A percentile compares a stretch with the other conserved stretches of the same genome.
phyloP scores from a whole-genome alignment of 2,797 vertebrate genomes.

The Taeniopygia guttata region DNA sequence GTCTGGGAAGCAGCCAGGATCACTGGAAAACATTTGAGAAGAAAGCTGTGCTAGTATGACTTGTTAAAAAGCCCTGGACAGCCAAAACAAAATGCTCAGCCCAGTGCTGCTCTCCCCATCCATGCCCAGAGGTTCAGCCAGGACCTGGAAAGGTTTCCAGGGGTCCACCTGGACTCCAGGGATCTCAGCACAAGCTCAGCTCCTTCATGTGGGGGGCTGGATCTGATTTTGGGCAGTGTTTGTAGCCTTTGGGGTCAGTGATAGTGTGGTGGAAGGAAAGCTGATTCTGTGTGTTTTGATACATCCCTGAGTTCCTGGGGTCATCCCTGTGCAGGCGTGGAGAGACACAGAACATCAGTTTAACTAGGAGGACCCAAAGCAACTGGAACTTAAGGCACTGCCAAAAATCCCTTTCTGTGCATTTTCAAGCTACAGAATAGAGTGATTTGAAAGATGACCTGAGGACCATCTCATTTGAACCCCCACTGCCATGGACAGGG shows the following conservation, averaged over 20 bases:
- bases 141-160: background rate
- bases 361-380: background rate
- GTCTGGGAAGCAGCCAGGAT: constrained; percentile 44
- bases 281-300: fast-evolving
- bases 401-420: background rate
- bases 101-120: background rate
- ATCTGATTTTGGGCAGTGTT: background rate
- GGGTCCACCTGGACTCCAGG: fast-evolving
- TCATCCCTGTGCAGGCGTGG: background rate
- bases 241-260: fast-evolving
- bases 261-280: background rate
- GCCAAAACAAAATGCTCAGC: background rate
- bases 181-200: background rate
- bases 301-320: background rate
- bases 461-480: background rate
- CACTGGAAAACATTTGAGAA: constrained; percentile 36
- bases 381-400: background rate
- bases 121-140: background rate
- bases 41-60: background rate
- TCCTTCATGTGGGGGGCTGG: background rate
- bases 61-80: background rate
- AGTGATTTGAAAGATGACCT: background rate
- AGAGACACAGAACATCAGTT: background rate
- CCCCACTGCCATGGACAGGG: fast-evolving
- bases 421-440: background rate